phyloP scores from a whole-genome alignment of 2,797 vertebrate genomes.

The Siniperca obscura region DNA sequence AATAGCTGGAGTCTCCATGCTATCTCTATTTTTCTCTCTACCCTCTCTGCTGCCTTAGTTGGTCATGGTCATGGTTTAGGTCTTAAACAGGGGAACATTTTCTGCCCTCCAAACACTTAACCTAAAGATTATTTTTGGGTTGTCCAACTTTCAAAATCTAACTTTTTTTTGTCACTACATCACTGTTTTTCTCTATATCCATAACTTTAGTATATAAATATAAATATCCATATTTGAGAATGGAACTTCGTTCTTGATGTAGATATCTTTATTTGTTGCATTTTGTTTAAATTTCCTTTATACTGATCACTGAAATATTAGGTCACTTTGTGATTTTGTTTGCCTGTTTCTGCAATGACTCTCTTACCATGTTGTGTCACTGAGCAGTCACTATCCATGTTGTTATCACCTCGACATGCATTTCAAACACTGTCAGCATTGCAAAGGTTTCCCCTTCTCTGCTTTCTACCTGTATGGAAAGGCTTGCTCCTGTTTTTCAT shows the following conservation, averaged over 20 bases:
- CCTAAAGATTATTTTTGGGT: not conserved
- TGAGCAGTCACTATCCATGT: slow-evolving; percentile 26
- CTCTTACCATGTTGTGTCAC: not conserved
- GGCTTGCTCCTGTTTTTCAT: slow-evolving; percentile 53
- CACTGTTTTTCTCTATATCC: not conserved
- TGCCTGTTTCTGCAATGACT: not conserved
- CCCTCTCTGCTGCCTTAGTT: not conserved
- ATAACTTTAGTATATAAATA: not conserved
- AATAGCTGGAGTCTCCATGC: not conserved
- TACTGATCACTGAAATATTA: not conserved
- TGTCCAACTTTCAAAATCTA: not conserved
- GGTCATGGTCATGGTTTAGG: not conserved
- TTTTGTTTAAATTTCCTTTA: not conserved
- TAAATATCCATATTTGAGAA: not conserved
- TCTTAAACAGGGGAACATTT: not conserved
- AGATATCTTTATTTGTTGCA: not conserved
- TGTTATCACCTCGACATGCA: slow-evolving; percentile 32
- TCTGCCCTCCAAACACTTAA: not conserved
- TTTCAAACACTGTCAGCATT: slow-evolving; percentile 37
- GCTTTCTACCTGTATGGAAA: slow-evolving; percentile 39
- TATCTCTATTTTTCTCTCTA: not conserved
- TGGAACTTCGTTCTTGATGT: not conserved
- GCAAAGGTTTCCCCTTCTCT: slow-evolving; percentile 21
- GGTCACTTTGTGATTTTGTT: slow-evolving; percentile 2
- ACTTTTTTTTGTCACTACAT: too few species aligned